Conservation (phyloP, 2,113 vertebrate genomes). For the Oreotrochilus melanogaster region DNA sequence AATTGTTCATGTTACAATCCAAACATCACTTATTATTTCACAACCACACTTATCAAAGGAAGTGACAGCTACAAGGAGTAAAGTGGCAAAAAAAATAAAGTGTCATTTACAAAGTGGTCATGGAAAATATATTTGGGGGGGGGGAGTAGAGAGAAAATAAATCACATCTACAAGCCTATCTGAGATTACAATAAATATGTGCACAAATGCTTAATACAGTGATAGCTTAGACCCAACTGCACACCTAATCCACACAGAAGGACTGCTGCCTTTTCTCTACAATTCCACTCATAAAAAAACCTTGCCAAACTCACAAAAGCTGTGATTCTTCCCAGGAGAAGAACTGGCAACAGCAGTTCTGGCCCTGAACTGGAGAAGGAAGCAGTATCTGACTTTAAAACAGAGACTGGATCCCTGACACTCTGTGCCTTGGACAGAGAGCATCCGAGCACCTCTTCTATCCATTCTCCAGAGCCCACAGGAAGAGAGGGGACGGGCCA, state of each 20-base stretch:
- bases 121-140: not conserved
- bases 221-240: not conserved
- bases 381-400: not conserved
- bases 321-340: not conserved
- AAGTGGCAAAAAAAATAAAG: not conserved
- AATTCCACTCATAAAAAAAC: not conserved
- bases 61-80: not conserved
- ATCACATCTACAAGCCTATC: not conserved
- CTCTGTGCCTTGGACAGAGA: fast-evolving
- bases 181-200: not conserved
- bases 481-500: not conserved
- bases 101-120: not conserved
- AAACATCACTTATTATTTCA: not conserved
- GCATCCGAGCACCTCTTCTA: not conserved
- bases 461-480: not conserved
- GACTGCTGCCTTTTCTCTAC: not conserved
- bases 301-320: not conserved
- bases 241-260: not conserved
- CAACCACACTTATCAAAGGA: not conserved
- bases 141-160: not conserved
- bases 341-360: not conserved
- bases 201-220: not conserved
- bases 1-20: not conserved
- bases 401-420: not conserved
- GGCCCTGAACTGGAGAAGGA: not conserved